Percentiles rank a stretch among this genome's conserved stretches.
Evolutionary conservation across 2,888 invertebrate genomes (phyloP).

Genomic region (Latrodectus hesperus): DNA sequence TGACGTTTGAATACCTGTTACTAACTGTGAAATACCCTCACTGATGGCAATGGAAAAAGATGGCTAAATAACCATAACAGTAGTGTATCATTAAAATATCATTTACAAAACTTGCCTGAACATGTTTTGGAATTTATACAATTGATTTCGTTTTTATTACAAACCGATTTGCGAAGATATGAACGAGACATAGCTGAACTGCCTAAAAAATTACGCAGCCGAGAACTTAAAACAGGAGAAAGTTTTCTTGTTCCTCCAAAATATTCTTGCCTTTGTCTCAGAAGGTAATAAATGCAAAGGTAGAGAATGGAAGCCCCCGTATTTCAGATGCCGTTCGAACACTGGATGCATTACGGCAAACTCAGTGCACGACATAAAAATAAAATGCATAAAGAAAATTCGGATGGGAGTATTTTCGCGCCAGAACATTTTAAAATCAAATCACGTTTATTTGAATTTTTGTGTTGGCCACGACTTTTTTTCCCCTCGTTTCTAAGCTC

Average conservation of each 20-base stretch:
- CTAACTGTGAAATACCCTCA: too few species aligned
- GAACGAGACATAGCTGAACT: too few species aligned
- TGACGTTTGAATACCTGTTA: too few species aligned
- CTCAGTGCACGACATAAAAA: background rate
- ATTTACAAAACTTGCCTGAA: too few species aligned
- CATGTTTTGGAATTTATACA: too few species aligned
- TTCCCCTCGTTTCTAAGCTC: background rate
- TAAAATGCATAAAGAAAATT: background rate
- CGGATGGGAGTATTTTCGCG: conserved; percentile 46
- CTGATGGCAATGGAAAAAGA: too few species aligned
- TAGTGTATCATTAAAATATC: too few species aligned
- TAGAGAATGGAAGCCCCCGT: background rate
- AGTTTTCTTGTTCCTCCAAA: background rate
- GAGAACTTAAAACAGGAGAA: background rate
- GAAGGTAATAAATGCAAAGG: background rate
- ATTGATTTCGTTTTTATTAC: too few species aligned
- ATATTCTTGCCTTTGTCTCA: background rate
- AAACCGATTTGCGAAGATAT: too few species aligned
- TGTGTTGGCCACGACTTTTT: conserved; percentile 53
- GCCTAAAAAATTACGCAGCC: too few species aligned
- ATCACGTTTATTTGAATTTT: conserved; percentile 66
- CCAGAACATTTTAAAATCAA: conserved; percentile 60
- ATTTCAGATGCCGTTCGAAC: background rate
- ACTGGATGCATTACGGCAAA: background rate
- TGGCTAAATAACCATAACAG: too few species aligned